Evolutionary conservation across 2,888 invertebrate genomes (phyloP), one percentile per base, ranked within the genome.

Genomic region (Chrysopilus asiliformis): DNA sequence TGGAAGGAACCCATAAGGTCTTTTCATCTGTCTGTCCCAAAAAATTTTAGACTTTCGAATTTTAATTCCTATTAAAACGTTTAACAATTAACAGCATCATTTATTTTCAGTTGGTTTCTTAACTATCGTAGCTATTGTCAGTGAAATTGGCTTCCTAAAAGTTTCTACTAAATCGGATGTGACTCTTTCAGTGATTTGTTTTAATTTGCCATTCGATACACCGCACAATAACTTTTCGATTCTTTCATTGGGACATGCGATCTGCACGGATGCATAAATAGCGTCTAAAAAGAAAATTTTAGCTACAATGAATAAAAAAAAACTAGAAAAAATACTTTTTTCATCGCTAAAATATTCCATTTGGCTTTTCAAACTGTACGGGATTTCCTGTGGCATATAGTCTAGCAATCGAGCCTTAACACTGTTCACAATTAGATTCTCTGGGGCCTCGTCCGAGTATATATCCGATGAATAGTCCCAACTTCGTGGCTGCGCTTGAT

Each of bases 371-470:
- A 93, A 54, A 26, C 60, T 67, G 53, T 95, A 95, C 0, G 95
- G 95, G 28, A 95, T 72, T 66, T 94, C 89, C 46, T 86, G 72
- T 0, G 79, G 75, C 28, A 94, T 62, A 52, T 76, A 72, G 53
- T 97, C 86, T 40, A 97, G 58, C 26, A 94, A 68, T 47, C 81
- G 82, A 2, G 90, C 86, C 49, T 82, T 70, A 0, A 95, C 80
- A 38, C 81, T 76, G 47, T 77, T 72, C 34, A 73, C 65, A 40
- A 86, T 77, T 16, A 93, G 57, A 6, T 68, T 64, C 49, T 79
- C 73, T 0, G 79, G 74, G 12, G 70, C 63, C 52, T 84, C 79
- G 57, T 90, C 81, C 0, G 89, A 81, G 56, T 81, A 77, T 13
- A 72, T 57, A 24, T 74, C 66, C 10, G 70, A 62, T 15, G 78